Conservation (phyloP, 2,888 invertebrate species). For the Agrochola lota region DNA sequence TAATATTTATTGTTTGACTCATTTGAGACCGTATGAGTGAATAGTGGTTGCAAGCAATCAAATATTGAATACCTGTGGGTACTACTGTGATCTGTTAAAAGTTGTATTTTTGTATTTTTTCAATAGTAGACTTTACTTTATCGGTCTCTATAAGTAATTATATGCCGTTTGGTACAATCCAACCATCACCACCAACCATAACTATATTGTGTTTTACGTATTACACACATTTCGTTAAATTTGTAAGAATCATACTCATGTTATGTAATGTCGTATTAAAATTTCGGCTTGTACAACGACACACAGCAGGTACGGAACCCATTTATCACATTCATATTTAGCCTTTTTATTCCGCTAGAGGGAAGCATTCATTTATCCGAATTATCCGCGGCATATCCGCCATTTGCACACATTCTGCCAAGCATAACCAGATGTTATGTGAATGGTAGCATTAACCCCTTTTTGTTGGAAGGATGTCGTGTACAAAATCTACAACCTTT, state of each 20-base stretch:
- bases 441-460: slow-evolving; percentile 45
- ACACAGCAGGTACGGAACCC: slow-evolving; percentile 10
- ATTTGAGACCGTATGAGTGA: not conserved
- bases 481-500: slow-evolving; percentile 22
- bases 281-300: not conserved
- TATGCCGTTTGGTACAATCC: not conserved
- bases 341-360: slow-evolving; percentile 54
- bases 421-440: slow-evolving; percentile 58
- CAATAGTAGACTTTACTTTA: not conserved
- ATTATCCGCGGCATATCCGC: slow-evolving; percentile 63
- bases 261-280: not conserved
- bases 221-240: not conserved
- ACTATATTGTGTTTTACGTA: not conserved
- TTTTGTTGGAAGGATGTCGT: slow-evolving; percentile 30
- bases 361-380: slow-evolving; percentile 64
- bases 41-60: not conserved
- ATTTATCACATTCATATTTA: slow-evolving; percentile 52
- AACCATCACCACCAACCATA: too few species aligned
- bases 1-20: slow-evolving; percentile 27
- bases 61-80: not conserved
- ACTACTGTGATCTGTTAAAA: not conserved
- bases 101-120: too few species aligned
- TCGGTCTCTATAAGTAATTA: not conserved
- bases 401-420: slow-evolving; percentile 52
- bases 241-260: not conserved